Base-by-base conservation (phyloP, 2,797 vertebrate genomes). In the Schizopygopsis pylzovi region DNA sequence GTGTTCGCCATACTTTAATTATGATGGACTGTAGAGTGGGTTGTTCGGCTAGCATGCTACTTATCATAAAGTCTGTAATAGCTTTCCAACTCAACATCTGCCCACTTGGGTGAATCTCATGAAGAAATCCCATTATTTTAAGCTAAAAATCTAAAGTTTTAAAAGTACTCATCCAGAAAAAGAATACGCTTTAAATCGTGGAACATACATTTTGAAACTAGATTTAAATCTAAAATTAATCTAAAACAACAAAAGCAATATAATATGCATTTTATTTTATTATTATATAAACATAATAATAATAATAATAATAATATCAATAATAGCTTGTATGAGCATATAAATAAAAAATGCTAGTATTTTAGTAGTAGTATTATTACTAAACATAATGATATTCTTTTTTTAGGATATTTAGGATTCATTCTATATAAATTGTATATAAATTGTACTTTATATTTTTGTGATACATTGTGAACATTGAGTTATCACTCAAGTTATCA, bases 1-100 rank as follows among this genome's bases (percentile, higher is more conserved):
- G 43, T 67, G 61, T 37, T 80, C 11, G 20, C 11, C 6, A 13
- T 67, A 22, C 41, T 15, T 65, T 65, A 80, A 80, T 80, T 80
- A 67, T 47, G 10, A 33, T 65, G 63, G 63, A 67, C 63, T 67
- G 41, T 5, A 61, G 37, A 43, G 59, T 22, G 25, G 43, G 78
- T 22, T 47, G 41, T 49, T 80, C 16, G 28, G 59, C 25, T 78
- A 78, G 54, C 37, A 61, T 16, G 22, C 54, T 43, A 6, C 37
- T 43, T 61, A 61, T 43, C 1, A 61, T 3, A 0, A n/a, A 5
- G 39, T 7, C 43, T 49, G 13, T 37, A 49, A 80, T 22, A 33
- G 43, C 56, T 47, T 49, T 16, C 71, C 71, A 47, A 22, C 70
- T 41, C 41, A 70, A 41, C 67, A 70, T 70, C 2, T 20, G 3